phyloP scores from a whole-genome alignment of 37 sponge, comb jelly and placozoan species.

The Cliona cf. orientalis region DNA sequence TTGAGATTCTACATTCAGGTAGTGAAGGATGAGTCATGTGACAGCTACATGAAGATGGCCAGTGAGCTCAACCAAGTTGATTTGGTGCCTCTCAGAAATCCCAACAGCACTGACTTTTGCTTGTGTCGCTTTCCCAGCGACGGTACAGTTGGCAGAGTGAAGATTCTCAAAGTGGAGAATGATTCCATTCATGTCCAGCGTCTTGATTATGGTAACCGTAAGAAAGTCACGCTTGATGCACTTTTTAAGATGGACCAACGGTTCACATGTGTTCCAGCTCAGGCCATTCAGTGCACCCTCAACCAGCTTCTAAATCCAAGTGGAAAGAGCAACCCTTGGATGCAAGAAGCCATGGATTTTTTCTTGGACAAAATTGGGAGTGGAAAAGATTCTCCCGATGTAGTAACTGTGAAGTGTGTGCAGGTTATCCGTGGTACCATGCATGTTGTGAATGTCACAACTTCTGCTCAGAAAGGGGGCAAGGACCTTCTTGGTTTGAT shows the following conservation, averaged over 20 bases:
- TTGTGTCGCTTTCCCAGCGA: conserved; percentile 43
- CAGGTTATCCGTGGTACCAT: conserved; percentile 9
- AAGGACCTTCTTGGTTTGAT: conserved; percentile 14
- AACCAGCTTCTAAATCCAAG: conserved; percentile 22
- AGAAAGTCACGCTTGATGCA: neutral
- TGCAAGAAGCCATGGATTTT: neutral
- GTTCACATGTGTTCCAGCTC: conserved; percentile 22
- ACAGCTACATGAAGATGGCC: neutral
- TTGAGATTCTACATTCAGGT: conserved; percentile 26
- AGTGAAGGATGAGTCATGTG: neutral
- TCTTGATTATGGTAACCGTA: conserved; percentile 60
- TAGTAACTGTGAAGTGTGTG: conserved; percentile 12
- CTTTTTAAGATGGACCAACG: conserved; percentile 7
- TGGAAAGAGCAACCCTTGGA: conserved; percentile 16
- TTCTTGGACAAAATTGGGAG: conserved; percentile 5
- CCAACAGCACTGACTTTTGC: conserved; percentile 36
- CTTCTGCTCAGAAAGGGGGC: neutral
- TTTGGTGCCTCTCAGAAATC: neutral
- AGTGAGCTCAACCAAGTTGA: neutral
- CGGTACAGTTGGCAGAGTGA: conserved; percentile 36
- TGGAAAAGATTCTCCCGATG: neutral
- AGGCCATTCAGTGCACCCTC: conserved; percentile 57
- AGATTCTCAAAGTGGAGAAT: conserved; percentile 1
- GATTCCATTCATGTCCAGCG: conserved; percentile 10
- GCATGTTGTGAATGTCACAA: conserved; percentile 15